Conservation (phyloP, 2,888 invertebrate genomes). For the Saturnia pavonia region DNA sequence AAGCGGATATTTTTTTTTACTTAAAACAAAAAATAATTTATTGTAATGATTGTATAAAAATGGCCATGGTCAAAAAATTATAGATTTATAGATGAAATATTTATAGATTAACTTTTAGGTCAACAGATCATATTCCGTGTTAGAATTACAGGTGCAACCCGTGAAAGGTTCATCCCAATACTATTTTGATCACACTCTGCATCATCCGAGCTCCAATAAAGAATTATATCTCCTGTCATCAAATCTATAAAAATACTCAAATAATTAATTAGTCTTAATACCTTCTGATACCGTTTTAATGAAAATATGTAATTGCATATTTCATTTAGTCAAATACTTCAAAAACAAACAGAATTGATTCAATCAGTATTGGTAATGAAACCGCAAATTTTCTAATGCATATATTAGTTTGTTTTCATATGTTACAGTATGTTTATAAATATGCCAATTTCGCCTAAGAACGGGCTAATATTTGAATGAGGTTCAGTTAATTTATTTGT, state of each 20-base stretch:
- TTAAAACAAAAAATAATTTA: not conserved
- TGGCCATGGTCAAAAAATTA: no score
- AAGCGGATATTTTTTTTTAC: not conserved
- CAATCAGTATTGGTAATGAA: not conserved
- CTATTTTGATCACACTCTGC: not conserved
- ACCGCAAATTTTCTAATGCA: conserved; percentile 5
- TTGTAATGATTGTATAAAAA: not conserved
- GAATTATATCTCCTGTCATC: not conserved
- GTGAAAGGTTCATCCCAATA: no score
- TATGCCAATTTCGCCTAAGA: conserved; percentile 3
- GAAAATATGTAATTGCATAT: not conserved
- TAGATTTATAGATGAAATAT: no score
- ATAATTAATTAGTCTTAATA: not conserved
- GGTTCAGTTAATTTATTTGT: conserved; percentile 1
- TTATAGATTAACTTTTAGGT: not conserved
- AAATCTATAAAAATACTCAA: not conserved
- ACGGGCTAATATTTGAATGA: not conserved
- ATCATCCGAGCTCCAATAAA: not conserved
- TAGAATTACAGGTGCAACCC: no score
- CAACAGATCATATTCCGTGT: not conserved
- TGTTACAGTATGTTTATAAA: conserved; percentile 15
- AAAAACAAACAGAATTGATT: not conserved
- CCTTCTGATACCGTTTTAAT: not conserved
- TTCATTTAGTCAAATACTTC: not conserved
- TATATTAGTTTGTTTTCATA: not conserved